Evolutionary conservation across 2,113 vertebrate genomes (phyloP).

Genomic region (Alouatta palliata): DNA sequence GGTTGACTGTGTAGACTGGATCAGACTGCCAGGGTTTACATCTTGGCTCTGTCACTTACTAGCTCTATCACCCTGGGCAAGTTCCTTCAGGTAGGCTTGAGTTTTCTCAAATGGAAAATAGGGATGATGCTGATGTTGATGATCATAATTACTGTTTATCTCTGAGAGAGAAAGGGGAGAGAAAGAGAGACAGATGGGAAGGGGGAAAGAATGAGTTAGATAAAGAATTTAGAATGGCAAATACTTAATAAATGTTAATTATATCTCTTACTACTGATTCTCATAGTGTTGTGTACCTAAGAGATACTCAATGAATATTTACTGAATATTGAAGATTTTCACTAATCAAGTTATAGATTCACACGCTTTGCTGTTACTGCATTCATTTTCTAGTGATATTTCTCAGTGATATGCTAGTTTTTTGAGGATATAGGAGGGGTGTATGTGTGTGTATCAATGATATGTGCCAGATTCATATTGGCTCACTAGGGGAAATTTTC

Average conservation of each 20-base stretch:
- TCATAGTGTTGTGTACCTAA: background rate
- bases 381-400: background rate
- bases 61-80: background rate
- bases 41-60: background rate
- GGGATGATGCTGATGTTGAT: background rate
- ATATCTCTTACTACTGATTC: background rate
- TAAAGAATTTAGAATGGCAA: background rate
- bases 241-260: background rate
- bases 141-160: background rate
- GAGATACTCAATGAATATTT: background rate
- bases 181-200: background rate
- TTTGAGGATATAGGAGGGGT: background rate
- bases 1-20: too few species aligned
- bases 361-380: background rate
- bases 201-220: background rate
- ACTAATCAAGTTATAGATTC: background rate
- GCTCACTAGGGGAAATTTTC: slow-evolving; percentile 54
- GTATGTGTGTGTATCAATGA: background rate
- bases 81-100: background rate
- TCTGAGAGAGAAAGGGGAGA: background rate
- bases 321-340: background rate
- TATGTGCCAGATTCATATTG: slow-evolving; percentile 29
- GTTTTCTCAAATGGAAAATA: slow-evolving; percentile 17
- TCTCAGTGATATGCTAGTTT: background rate
- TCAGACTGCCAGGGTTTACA: background rate